A percentile compares a stretch with the other conserved stretches of the same genome.
phyloP scores from a whole-genome alignment of 2,888 invertebrate genomes.

The Drosophila neoperkinsi region DNA sequence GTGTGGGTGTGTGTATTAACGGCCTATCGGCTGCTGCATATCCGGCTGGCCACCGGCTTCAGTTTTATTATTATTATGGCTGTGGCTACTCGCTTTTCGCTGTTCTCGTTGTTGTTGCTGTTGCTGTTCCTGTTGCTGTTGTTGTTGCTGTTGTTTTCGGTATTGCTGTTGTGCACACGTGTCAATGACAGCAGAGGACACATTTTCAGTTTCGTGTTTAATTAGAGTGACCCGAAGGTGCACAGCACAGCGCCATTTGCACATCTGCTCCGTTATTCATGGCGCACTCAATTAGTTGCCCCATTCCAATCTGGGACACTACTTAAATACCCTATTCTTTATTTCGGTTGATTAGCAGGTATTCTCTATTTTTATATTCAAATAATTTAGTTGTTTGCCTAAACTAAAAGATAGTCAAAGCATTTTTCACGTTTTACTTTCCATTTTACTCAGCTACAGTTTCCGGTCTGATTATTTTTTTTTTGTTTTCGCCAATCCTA shows the following conservation, averaged over 20 bases:
- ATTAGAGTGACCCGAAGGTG: slow-evolving; percentile 75
- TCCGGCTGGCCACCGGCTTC: slow-evolving; percentile 67
- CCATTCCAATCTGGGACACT: neutral
- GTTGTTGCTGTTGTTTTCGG: slow-evolving; percentile 36
- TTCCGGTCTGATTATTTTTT: neutral
- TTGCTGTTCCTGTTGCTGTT: slow-evolving; percentile 11
- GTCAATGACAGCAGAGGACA: slow-evolving; percentile 75
- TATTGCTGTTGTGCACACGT: slow-evolving; percentile 63
- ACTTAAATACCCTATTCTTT: neutral
- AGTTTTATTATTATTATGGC: slow-evolving; percentile 56
- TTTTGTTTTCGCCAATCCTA: neutral
- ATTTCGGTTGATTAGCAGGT: neutral
- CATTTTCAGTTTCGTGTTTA: slow-evolving; percentile 80
- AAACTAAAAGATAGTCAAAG: neutral
- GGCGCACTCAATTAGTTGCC: slow-evolving; percentile 7
- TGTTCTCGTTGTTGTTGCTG: slow-evolving; percentile 38
- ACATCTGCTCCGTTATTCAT: slow-evolving; percentile 39
- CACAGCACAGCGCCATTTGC: slow-evolving; percentile 37
- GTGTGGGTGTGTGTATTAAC: slow-evolving; percentile 61
- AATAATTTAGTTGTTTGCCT: neutral
- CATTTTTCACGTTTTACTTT: neutral
- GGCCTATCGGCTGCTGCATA: slow-evolving; percentile 78
- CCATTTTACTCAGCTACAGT: neutral
- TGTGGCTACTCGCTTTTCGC: slow-evolving; percentile 27
- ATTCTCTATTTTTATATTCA: neutral